A percentile compares a stretch with the other conserved stretches of the same genome.
Conservation (phyloP, 2,888 invertebrate genomes). For the Acronicta alni region DNA sequence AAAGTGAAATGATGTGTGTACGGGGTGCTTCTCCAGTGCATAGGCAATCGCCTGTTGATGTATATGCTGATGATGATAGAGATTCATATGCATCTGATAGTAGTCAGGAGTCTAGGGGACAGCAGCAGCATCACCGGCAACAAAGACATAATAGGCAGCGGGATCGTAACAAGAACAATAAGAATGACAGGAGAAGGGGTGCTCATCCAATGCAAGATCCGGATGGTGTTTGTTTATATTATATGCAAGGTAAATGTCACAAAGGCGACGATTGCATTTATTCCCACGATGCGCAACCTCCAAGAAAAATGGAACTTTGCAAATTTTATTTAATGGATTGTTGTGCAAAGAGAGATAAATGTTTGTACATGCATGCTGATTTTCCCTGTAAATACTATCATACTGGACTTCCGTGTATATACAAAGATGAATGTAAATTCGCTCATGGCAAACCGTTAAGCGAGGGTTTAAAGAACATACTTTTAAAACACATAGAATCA, state of each 20-base stretch:
- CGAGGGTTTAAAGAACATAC: conserved; percentile 92
- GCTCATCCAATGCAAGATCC: conserved; percentile 90
- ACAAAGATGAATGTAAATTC: conserved; percentile 96
- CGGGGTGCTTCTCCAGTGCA: conserved; percentile 93
- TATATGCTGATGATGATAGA: conserved; percentile 86
- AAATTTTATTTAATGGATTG: conserved; percentile 99
- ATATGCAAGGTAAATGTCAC: conserved; percentile 96
- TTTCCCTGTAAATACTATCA: conserved; percentile 99
- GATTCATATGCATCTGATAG: conserved; percentile 88
- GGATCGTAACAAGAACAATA: conserved; percentile 87
- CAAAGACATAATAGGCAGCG: conserved; percentile 79
- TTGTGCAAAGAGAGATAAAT: conserved; percentile 98
- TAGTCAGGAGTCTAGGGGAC: conserved; percentile 88
- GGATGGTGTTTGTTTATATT: conserved; percentile 94
- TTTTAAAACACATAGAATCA: conserved; percentile 94
- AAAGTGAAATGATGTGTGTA: conserved; percentile 94
- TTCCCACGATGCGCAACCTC: conserved; percentile 94
- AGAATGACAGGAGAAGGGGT: conserved; percentile 87
- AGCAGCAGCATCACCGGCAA: conserved; percentile 82
- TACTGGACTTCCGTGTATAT: conserved; percentile 95
- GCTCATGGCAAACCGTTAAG: conserved; percentile 96
- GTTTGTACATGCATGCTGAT: conserved; percentile 98
- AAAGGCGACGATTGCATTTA: conserved; percentile 95
- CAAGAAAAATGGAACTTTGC: conserved; percentile 97
- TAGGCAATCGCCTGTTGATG: conserved; percentile 69